A percentile compares a stretch with the other conserved stretches of the same genome.
Evolutionary conservation across 2,113 vertebrate species (phyloP).

Genomic region (Cebus imitator): DNA sequence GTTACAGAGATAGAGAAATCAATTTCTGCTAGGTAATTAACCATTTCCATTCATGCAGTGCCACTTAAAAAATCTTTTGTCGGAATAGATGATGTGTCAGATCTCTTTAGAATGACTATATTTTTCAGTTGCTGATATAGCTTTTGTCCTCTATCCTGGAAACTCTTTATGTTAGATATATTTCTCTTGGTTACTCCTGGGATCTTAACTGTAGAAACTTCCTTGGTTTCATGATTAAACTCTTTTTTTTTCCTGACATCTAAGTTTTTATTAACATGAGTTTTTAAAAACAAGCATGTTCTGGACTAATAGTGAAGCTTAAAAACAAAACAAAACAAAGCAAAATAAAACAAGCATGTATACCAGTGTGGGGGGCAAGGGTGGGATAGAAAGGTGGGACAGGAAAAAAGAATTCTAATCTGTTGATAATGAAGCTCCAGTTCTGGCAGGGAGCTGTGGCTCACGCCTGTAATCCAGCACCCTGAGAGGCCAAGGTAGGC

Average conservation of each 20-base stretch:
- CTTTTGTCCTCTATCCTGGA: slow-evolving; percentile 38
- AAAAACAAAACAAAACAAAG: too few relatives aligned
- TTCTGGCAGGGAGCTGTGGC: too few relatives aligned
- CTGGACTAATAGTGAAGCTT: too few relatives aligned
- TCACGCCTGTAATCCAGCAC: too few relatives aligned
- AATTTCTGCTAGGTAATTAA: slow-evolving; percentile 45
- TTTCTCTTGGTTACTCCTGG: slow-evolving; percentile 30
- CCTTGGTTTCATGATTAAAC: slow-evolving; percentile 48
- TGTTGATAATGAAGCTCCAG: too few relatives aligned
- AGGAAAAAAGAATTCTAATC: too few relatives aligned
- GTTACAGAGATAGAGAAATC: slow-evolving; percentile 40
- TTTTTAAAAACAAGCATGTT: too few relatives aligned
- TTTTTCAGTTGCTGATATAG: neutral
- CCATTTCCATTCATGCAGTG: neutral
- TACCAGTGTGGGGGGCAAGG: too few relatives aligned
- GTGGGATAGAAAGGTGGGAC: too few relatives aligned
- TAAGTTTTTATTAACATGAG: too few relatives aligned
- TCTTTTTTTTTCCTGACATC: neutral
- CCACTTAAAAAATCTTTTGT: neutral
- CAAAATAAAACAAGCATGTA: too few relatives aligned
- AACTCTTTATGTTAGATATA: slow-evolving; percentile 10
- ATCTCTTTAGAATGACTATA: neutral
- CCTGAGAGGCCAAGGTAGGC: too few relatives aligned
- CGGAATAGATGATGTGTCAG: neutral
- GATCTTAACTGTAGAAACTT: neutral